Base-by-base conservation (phyloP, 2,113 vertebrate species). In the Poecile atricapillus region DNA sequence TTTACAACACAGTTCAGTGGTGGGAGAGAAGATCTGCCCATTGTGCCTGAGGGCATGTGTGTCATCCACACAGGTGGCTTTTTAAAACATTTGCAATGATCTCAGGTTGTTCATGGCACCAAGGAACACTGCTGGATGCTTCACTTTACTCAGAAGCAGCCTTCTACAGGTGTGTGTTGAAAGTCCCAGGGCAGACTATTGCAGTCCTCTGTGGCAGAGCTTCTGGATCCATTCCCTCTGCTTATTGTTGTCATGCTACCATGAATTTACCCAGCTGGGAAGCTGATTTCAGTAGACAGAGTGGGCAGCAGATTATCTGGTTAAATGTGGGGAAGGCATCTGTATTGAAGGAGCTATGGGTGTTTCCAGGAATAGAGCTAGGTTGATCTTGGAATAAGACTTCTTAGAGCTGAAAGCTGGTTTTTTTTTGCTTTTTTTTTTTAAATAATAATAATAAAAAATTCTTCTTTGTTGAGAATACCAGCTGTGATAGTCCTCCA, bases 191-290 rank as follows among this genome's bases (percentile, higher is more conserved):
- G 27, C 60, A 70, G 56, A 53, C 5, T 41, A 10, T 5, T 65
- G 27, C n/a, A 63, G 41, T n/a, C 31, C 22, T 59, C 17, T 24
- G 52, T 27, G 37, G 30, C 55, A 50, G 25, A 67, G 1, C 43
- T 78, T 49, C 39, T 82, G 46, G 25, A 37, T 73, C 64, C 0
- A 1, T 79, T 84, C 25, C 27, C 11, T 2, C 14, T 52, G 47
- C 27, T 63, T 6, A 3, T n/a, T 78, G 6, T 17, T 63, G 46
- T 60, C 0, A 0, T 58, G 14, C 49, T 73, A 7, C 49, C 4
- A 7, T 21, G 24, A 31, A 21, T 18, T 69, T 53, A 20, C 0
- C 4, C 4, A 62, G 56, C 2, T 47, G 20, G 31, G 37, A 87
- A 62, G 10, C 4, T n/a, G 28, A 21, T 7, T 55, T 24, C 33